phyloP scores from a whole-genome alignment of 2,797 vertebrate genomes.

The Toxotes lorentzi region DNA sequence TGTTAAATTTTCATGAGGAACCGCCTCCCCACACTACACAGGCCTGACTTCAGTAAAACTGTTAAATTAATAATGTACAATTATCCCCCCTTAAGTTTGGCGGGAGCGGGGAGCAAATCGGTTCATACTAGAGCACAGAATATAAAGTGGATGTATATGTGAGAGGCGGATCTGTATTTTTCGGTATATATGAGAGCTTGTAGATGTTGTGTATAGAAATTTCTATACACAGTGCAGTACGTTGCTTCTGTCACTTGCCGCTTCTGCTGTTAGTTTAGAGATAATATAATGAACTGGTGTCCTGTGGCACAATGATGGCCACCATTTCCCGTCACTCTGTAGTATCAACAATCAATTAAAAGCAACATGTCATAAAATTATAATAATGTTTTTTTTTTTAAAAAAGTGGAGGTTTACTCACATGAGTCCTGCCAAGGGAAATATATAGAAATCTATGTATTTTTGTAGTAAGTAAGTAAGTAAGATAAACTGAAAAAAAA shows the following conservation, averaged over 20 bases:
- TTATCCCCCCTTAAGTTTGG: constrained; percentile 33
- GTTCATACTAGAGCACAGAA: background rate
- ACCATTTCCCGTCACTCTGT: too few relatives aligned
- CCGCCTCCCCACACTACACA: background rate
- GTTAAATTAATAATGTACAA: constrained; percentile 18
- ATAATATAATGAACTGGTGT: background rate
- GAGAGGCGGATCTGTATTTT: background rate
- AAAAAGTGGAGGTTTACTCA: background rate
- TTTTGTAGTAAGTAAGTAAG: background rate
- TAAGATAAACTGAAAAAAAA: background rate
- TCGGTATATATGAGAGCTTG: background rate
- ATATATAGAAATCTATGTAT: background rate
- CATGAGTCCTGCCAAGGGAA: too few relatives aligned
- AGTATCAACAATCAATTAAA: background rate
- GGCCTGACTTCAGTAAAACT: background rate
- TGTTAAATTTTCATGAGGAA: background rate
- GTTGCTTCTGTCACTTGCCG: background rate
- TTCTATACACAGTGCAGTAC: background rate
- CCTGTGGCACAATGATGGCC: background rate
- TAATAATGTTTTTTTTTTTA: too few relatives aligned
- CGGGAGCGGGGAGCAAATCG: constrained; percentile 23
- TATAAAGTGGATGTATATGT: background rate
- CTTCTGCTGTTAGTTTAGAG: too few relatives aligned
- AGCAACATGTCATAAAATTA: background rate
- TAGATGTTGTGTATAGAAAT: too few relatives aligned